phyloP scores from a whole-genome alignment of 2,888 invertebrate genomes.

The Adelognathus sp. region DNA sequence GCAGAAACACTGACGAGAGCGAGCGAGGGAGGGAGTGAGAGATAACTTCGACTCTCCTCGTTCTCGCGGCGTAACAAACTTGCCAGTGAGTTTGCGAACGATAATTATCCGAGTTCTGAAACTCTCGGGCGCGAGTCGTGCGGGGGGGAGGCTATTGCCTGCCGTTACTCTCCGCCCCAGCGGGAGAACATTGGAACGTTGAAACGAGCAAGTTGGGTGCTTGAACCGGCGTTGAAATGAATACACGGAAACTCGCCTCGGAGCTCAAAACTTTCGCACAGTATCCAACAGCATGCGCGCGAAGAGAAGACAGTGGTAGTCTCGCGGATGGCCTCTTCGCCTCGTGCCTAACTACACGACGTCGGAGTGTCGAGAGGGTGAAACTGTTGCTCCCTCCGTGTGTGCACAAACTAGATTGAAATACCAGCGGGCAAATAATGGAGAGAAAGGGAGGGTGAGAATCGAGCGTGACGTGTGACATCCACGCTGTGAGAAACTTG shows the following conservation, averaged over 20 bases:
- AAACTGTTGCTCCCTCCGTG: conserved; percentile 1
- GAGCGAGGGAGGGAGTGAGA: conserved; percentile 8
- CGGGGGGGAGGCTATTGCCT: background rate
- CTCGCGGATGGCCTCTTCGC: background rate
- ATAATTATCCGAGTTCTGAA: conserved; percentile 76
- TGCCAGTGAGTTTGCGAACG: conserved; percentile 72
- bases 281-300: background rate
- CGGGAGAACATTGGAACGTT: conserved; percentile 27
- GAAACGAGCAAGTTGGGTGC: conserved; percentile 47
- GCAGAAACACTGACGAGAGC: conserved; percentile 34
- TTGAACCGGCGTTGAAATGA: conserved; percentile 31
- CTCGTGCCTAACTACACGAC: background rate
- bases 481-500: background rate
- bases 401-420: conserved; percentile 12
- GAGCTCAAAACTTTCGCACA: conserved; percentile 19
- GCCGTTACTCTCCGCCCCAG: background rate
- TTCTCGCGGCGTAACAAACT: conserved; percentile 59
- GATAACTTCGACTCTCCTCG: too few relatives aligned
- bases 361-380: background rate
- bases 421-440: background rate
- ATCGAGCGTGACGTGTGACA: background rate
- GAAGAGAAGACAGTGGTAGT: conserved; percentile 7
- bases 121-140: conserved; percentile 66
- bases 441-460: background rate
- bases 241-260: conserved; percentile 42